Base-by-base conservation (phyloP, 2,113 vertebrate species). In the Miniopterus natalensis region DNA sequence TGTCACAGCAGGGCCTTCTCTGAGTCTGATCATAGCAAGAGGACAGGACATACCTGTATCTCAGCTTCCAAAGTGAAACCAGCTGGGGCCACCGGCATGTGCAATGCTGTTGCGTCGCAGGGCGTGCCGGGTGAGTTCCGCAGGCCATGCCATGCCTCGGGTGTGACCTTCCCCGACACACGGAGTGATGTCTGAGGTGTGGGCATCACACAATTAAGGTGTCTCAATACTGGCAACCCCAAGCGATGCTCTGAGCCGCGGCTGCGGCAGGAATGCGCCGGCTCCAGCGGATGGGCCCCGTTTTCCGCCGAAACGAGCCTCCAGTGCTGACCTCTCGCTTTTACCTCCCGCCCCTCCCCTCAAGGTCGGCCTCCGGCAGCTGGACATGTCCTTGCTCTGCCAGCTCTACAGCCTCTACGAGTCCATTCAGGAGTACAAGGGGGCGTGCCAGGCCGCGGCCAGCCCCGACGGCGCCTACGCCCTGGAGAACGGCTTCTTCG, bases 351-450 rank as follows among this genome's bases (percentile, higher is more conserved):
- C 1, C 59, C 63, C 88, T 1, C n/a, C 66, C 42, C 21, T 70
- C 92, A 81, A 99, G 99, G 99, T 99, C 97, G 99, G 99, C 14
- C 98, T 99, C 95, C 99, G 99, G 59, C 99, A 99, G 98, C 99
- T 99, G 97, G 99, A 99, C 98, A 99, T 99, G 99, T 99, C 99
- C 0, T 90, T 99, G 96, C 98, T 99, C 88, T 99, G 99, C 97
- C 99, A 99, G 97, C 99, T 99, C 20, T 99, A 99, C 98, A 99
- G 99, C 27, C 99, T 99, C 21, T 99, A 99, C 4, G 99, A 99
- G 97, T 99, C 99, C 1, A 99, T 99, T 97, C 99, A 99, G 98
- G 99, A 99, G 96, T 99, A 99, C 97, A 99, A 99, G 98, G 99
- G 99, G 80, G 99, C 99, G 53, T 99, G 99, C 98, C 99, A 99